Evolutionary conservation across 2,113 vertebrate species (phyloP).

Genomic region (Tupaia chinensis): DNA sequence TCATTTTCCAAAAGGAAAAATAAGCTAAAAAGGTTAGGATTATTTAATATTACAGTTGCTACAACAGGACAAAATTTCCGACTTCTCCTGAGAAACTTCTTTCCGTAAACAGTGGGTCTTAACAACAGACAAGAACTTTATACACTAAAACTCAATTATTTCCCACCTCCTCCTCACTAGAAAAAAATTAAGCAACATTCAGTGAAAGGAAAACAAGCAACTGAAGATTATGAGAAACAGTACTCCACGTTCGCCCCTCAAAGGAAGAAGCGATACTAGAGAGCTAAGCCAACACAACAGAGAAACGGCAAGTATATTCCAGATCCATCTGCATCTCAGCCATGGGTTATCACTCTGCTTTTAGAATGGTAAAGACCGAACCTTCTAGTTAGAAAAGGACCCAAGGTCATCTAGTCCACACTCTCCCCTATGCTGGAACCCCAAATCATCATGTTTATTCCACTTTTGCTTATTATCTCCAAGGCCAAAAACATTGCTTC

Average conservation of each 20-base stretch:
- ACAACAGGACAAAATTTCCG: not conserved
- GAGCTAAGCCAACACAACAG: not conserved
- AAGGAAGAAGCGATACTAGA: not conserved
- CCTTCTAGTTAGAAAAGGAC: not conserved
- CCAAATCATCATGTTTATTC: slow-evolving; percentile 12
- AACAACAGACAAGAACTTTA: not conserved
- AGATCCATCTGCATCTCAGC: not conserved
- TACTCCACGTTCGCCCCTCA: not conserved
- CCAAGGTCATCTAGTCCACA: not conserved
- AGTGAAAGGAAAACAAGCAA: not conserved
- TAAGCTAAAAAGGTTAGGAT: not conserved
- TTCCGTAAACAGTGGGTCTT: not conserved
- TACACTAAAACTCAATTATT: not conserved
- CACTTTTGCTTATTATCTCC: not conserved
- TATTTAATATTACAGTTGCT: not conserved
- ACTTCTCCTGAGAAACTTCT: slow-evolving; percentile 2
- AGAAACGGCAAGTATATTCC: not conserved
- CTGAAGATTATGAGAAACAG: not conserved
- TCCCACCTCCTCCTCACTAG: not conserved
- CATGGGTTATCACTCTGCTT: not conserved
- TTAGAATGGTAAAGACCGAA: not conserved
- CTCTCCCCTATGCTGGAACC: not conserved
- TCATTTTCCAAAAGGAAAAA: slow-evolving; percentile 9
- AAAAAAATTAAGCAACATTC: not conserved
- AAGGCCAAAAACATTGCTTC: not conserved